Percentiles rank a stretch among this genome's conserved stretches.
Conservation (phyloP, 1,140 invertebrate genomes). For the Drosophila setifemur region DNA sequence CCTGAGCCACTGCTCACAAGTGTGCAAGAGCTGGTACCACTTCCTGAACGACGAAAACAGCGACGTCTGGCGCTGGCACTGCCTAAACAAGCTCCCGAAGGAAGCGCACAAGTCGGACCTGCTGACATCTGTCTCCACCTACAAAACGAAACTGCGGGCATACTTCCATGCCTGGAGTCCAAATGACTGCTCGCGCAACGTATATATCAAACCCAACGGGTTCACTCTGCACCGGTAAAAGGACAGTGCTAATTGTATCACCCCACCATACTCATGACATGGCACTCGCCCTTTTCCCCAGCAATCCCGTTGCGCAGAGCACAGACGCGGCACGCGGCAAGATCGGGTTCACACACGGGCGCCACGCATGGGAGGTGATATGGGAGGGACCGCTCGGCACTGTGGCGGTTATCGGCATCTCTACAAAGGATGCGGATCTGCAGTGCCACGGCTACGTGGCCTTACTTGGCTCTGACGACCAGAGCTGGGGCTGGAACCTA, state of each 20-base stretch:
- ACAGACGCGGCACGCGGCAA: conserved; percentile 98
- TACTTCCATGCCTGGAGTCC: conserved; percentile 99
- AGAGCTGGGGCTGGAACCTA: conserved; percentile 99
- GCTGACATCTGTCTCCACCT: conserved; percentile 93
- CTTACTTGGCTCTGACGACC: conserved; percentile 96
- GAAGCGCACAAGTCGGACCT: conserved; percentile 97
- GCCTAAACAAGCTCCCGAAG: conserved; percentile 92
- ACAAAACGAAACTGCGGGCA: conserved; percentile 96
- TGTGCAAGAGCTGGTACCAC: conserved; percentile 96
- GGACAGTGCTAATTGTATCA: conserved; percentile 7
- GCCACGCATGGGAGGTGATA: conserved; percentile 99
- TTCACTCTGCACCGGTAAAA: conserved; percentile 94
- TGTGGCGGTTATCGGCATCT: conserved; percentile 96
- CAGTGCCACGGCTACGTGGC: conserved; percentile 97
- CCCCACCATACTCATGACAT: neutral
- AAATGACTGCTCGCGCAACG: conserved; percentile 97
- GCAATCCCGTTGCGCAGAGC: conserved; percentile 98
- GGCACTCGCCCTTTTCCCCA: conserved; percentile 69
- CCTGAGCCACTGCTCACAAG: conserved; percentile 93
- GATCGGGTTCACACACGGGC: conserved; percentile 95
- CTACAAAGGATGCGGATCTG: conserved; percentile 95
- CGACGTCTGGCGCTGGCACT: conserved; percentile 97
- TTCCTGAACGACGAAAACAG: conserved; percentile 97
- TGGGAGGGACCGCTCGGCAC: conserved; percentile 99
- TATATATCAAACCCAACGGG: conserved; percentile 98